Evolutionary conservation across 2,888 invertebrate genomes (phyloP).

Genomic region (Orchestes rusci): DNA sequence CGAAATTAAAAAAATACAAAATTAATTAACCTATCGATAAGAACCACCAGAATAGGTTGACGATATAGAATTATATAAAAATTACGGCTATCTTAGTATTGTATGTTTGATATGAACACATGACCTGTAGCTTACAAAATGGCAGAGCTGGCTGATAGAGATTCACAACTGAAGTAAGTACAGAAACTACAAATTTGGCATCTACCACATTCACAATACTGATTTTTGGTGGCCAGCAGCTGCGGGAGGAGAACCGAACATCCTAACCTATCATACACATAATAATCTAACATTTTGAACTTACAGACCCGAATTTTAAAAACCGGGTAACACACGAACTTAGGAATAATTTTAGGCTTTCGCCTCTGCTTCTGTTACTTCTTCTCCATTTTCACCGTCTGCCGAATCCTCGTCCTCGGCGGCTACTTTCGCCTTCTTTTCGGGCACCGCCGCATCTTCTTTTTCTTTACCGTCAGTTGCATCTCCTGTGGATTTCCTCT

Average conservation of each 20-base stretch:
- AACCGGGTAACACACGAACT: no score
- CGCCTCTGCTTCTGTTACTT: constrained; percentile 47
- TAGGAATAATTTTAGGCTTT: constrained; percentile 47
- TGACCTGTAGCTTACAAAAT: constrained; percentile 40
- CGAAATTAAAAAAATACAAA: no score
- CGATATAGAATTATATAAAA: constrained; percentile 32
- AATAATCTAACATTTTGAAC: no score
- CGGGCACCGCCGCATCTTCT: constrained; percentile 62
- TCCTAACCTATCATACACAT: no score
- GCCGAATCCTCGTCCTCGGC: constrained; percentile 55
- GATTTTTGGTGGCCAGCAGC: no score
- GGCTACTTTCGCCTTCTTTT: constrained; percentile 65
- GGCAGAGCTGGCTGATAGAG: constrained; percentile 39
- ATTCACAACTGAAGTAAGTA: constrained; percentile 31
- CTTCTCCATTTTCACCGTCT: no score
- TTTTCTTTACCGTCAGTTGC: constrained; percentile 47
- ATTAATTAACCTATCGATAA: no score
- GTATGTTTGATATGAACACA: constrained; percentile 41
- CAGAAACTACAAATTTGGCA: constrained; percentile 31
- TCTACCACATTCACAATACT: no score
- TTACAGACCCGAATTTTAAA: no score
- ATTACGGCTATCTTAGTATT: constrained; percentile 22
- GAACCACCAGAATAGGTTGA: no score
- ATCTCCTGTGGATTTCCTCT: constrained; percentile 59
- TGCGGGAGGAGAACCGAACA: no score